phyloP scores from a whole-genome alignment of 2,113 vertebrate genomes.

The Macrotis lagotis region DNA sequence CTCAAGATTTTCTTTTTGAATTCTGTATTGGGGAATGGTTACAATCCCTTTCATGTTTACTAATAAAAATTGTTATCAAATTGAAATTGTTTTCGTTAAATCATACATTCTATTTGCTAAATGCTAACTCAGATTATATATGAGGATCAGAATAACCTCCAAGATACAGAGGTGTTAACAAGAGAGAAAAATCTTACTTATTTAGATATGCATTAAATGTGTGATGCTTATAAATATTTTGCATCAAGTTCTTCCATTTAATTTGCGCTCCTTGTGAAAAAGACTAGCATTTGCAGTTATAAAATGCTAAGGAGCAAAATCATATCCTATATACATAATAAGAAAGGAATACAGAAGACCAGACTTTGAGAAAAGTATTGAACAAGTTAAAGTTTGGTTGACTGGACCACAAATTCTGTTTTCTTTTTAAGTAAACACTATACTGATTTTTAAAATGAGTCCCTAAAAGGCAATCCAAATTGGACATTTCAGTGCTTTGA shows the following conservation, averaged over 20 bases:
- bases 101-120: not conserved
- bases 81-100: not conserved
- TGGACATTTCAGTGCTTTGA: not conserved
- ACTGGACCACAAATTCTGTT: not conserved
- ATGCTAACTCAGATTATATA: not conserved
- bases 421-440: not conserved
- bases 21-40: not conserved
- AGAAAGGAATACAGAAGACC: not conserved
- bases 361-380: not conserved
- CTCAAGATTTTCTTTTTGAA: not conserved
- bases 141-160: not conserved
- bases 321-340: not conserved
- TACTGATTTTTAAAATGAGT: not conserved
- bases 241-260: not conserved
- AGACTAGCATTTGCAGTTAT: not conserved
- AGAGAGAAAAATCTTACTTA: not conserved
- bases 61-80: not conserved
- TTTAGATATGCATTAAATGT: not conserved
- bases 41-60: not conserved
- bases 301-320: not conserved
- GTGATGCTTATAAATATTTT: not conserved
- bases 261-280: not conserved
- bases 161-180: not conserved
- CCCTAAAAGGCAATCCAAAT: not conserved
- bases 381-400: not conserved